A percentile compares a stretch with the other conserved stretches of the same genome.
These are phyloP conservation scores for Fulmarus glacialis DNA, from an alignment of 2,113 vertebrate genomes.

Conservation along the genomic window DNA sequence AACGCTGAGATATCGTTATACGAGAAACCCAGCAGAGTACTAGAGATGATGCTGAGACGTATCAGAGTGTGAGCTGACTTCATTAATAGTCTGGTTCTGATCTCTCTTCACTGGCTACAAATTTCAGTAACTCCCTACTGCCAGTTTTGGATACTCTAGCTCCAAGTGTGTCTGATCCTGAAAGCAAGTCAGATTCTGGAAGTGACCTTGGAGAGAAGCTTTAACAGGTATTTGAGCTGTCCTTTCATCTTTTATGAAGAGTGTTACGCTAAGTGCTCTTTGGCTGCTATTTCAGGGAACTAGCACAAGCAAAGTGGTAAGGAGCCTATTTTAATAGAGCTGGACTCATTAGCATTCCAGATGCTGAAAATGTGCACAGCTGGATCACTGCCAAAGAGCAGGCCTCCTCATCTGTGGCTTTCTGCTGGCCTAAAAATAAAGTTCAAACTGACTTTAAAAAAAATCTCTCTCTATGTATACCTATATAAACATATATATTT, in stretches of 20 bases:
- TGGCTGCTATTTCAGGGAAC: conserved; percentile 17
- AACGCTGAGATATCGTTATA: not conserved
- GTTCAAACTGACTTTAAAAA: conserved; percentile 32
- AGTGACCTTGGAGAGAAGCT: not conserved
- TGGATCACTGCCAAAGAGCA: conserved; percentile 47
- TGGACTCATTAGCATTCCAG: conserved; percentile 68
- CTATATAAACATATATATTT: not conserved
- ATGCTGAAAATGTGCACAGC: conserved; percentile 65
- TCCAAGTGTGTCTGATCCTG: not conserved
- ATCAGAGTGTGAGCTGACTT: not conserved
- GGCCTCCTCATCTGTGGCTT: conserved; percentile 25
- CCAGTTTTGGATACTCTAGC: not conserved
- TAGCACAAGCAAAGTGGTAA: conserved; percentile 27
- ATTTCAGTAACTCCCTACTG: not conserved
- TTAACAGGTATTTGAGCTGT: not conserved
- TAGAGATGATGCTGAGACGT: not conserved
- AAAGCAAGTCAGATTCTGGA: not conserved
- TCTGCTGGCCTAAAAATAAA: conserved; percentile 46
- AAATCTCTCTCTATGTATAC: conserved; percentile 6
- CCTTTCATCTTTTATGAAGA: not conserved
- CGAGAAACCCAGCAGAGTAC: not conserved
- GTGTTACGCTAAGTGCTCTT: not conserved
- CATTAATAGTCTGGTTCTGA: not conserved
- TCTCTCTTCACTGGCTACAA: not conserved
- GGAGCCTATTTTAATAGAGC: conserved; percentile 64